Base-by-base conservation (phyloP, 2,888 invertebrate species). In the Bedellia somnulentella region DNA sequence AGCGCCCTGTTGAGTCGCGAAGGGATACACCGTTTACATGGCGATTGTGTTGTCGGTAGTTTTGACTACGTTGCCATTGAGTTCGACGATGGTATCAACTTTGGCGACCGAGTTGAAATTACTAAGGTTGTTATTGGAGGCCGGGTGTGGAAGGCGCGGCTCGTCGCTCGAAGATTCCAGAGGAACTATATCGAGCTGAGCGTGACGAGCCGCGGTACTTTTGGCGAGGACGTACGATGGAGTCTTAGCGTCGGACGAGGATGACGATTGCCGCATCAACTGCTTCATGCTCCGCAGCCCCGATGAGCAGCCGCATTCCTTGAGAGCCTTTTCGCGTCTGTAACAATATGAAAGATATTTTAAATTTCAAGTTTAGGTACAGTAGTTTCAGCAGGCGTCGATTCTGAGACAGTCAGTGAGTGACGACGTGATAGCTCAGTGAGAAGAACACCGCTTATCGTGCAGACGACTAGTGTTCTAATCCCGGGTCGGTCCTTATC, bases 211-310 rank as follows among this genome's bases (percentile, higher is more conserved):
- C 46, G 10, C 35, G 37, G 29, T 2, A 31, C 32, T 6, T 34
- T 33, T 27, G 37, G 30, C 14, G 15, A 12, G 12, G 31, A 14
- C 14, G 24, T 12, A 24, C 14, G 15, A 15, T 11, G 29, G 8
- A 31, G 38, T 44, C n/a, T 44, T 12, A 10, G 48, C 51, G n/a
- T 73, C 70, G 0, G 71, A 68, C 0, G 75, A 73, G 0, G 76
- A 62, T 0, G 68, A 64, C 0, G 56, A 47, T 23, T 62, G 57
- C 0, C 57, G 52, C n/a, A 60, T 50, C 24, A 52, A 49, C 13
- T 45, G 40, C 13, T 55, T 55, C 11, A 38, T 47, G 29, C 53
- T 57, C 15, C 59, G 56, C 3, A 52, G 30, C 1, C 60, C 29
- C 4, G 8, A 15, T 10, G 32, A 55, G 39, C 75, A 75, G 1